A percentile compares a stretch with the other conserved stretches of the same genome.
These are phyloP conservation scores for Dendroctonus ponderosae DNA, from an alignment of 1,140 invertebrate species.

Conservation along the genomic window DNA sequence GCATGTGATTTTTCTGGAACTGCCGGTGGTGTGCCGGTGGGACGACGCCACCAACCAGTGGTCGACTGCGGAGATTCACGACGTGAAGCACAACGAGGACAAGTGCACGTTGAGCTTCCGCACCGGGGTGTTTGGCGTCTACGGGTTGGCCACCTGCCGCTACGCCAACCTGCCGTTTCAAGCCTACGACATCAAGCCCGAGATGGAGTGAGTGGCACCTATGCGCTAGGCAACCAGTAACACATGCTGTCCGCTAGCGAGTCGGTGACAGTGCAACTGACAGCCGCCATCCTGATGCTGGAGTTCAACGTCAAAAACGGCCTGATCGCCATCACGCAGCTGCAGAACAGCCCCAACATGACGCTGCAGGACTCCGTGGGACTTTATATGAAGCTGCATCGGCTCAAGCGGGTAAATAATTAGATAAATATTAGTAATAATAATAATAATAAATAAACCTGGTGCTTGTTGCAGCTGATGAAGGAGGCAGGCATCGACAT, in stretches of 20 bases:
- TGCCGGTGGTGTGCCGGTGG: slow-evolving; percentile 78
- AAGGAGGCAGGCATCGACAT: slow-evolving; percentile 77
- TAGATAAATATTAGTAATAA: no score
- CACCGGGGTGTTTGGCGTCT: slow-evolving; percentile 70
- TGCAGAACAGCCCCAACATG: slow-evolving; percentile 59
- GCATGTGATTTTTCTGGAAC: slow-evolving; percentile 78
- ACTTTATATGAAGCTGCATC: slow-evolving; percentile 55
- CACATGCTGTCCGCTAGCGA: slow-evolving; percentile 46
- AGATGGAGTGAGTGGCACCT: slow-evolving; percentile 52
- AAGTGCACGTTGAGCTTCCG: slow-evolving; percentile 73
- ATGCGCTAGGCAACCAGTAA: background rate
- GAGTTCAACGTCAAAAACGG: slow-evolving; percentile 67
- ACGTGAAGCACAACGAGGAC: slow-evolving; percentile 81
- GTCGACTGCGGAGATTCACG: slow-evolving; percentile 75
- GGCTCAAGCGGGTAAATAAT: slow-evolving; percentile 59
- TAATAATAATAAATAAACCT: no score
- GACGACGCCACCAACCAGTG: slow-evolving; percentile 60
- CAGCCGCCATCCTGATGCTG: slow-evolving; percentile 66
- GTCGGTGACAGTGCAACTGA: slow-evolving; percentile 62
- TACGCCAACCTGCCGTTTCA: slow-evolving; percentile 82
- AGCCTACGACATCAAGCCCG: slow-evolving; percentile 78
- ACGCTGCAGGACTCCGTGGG: slow-evolving; percentile 58
- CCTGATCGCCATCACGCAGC: slow-evolving; percentile 56
- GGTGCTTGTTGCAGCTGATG: slow-evolving; percentile 59
- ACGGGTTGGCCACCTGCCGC: slow-evolving; percentile 70